A percentile compares a stretch with the other conserved stretches of the same genome.
phyloP scores from a whole-genome alignment of 2,797 vertebrate species.

The Gouania willdenowi region DNA sequence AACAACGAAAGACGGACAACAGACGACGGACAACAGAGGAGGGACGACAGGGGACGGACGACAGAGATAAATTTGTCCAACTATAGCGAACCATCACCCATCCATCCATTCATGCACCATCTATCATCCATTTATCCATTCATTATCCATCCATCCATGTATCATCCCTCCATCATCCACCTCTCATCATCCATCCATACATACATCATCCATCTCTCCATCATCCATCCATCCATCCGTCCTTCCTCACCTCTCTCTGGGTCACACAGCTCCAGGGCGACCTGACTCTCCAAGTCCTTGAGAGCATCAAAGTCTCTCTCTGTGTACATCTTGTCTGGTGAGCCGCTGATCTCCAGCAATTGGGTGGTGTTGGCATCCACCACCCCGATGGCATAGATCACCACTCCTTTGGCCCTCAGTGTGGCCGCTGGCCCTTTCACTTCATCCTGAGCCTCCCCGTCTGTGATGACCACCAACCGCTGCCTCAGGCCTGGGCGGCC shows the following conservation, averaged over 20 bases:
- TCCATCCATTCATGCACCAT: too few species aligned
- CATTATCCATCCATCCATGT: too few species aligned
- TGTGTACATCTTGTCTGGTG: slow-evolving; percentile 51
- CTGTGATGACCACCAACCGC: slow-evolving; percentile 81
- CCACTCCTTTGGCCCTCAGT: slow-evolving; percentile 73
- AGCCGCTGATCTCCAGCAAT: slow-evolving; percentile 75
- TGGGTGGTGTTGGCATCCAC: slow-evolving; percentile 67
- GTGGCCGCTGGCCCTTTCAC: slow-evolving; percentile 62
- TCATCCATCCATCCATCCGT: too few species aligned
- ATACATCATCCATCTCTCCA: too few species aligned
- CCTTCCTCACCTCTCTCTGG: slow-evolving; percentile 68
- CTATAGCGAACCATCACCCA: too few species aligned
- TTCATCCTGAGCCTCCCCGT: slow-evolving; percentile 76
- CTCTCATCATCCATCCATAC: too few species aligned
- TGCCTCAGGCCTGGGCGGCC: slow-evolving; percentile 65
- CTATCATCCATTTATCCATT: too few species aligned
- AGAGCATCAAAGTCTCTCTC: slow-evolving; percentile 74
- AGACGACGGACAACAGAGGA: too few species aligned
- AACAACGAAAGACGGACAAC: too few species aligned
- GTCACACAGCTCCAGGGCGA: slow-evolving; percentile 77
- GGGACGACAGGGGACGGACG: too few species aligned
- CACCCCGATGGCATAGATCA: slow-evolving; percentile 80
- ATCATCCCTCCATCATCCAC: too few species aligned
- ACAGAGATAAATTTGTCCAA: too few species aligned
- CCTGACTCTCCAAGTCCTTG: slow-evolving; percentile 67